Percentiles rank a stretch among this genome's conserved stretches.
Conservation (phyloP, 1,140 invertebrate species). For the Drosophila serrata region DNA sequence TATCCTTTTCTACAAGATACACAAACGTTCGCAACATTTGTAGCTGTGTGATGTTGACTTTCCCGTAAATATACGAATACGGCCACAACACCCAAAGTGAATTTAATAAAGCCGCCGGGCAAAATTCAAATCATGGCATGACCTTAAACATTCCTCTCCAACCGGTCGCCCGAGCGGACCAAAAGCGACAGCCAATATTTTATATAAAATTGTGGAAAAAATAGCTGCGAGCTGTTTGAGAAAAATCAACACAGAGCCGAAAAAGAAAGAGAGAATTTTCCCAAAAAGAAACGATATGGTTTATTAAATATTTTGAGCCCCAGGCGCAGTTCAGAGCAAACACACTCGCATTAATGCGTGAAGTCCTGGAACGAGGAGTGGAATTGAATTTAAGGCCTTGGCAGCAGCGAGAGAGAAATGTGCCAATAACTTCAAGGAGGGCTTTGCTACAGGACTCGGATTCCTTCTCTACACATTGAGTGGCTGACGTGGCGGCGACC, state of each 20-base stretch:
- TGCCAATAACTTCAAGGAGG: slow-evolving; percentile 51
- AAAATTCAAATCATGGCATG: slow-evolving; percentile 22
- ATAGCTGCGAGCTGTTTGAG: slow-evolving; percentile 67
- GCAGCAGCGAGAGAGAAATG: slow-evolving; percentile 31
- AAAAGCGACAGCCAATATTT: slow-evolving; percentile 64
- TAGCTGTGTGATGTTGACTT: neutral
- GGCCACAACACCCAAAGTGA: slow-evolving; percentile 8
- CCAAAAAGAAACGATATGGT: slow-evolving; percentile 65
- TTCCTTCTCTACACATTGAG: slow-evolving; percentile 5
- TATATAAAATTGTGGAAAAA: slow-evolving; percentile 63
- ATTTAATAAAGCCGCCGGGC: slow-evolving; percentile 3
- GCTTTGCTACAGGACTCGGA: neutral
- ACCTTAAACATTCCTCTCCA: slow-evolving; percentile 9
- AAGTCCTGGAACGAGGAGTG: slow-evolving; percentile 4
- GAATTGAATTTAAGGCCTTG: slow-evolving; percentile 62
- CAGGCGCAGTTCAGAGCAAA: slow-evolving; percentile 47
- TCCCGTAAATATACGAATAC: slow-evolving; percentile 8
- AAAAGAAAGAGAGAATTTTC: slow-evolving; percentile 35
- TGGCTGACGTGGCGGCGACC: neutral
- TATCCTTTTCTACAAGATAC: neutral
- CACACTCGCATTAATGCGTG: slow-evolving; percentile 42
- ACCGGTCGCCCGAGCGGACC: slow-evolving; percentile 3
- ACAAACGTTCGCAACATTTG: neutral
- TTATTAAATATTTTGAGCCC: slow-evolving; percentile 75
- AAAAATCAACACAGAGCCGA: slow-evolving; percentile 45